Base-by-base conservation (phyloP, 1,140 invertebrate genomes). In the Calliopsis andreniformis region DNA sequence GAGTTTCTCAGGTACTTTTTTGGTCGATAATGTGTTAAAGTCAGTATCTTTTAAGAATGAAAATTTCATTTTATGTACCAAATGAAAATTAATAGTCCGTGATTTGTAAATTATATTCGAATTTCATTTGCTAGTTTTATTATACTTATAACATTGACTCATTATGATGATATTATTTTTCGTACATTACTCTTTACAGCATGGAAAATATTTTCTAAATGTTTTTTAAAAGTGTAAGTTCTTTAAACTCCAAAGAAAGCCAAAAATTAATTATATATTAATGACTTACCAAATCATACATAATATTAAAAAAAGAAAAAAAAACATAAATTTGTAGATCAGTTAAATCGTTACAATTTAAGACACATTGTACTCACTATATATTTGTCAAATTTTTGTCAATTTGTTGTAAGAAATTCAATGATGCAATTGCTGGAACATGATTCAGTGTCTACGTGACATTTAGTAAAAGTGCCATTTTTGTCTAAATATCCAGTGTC, bases 391-490 rank as follows among this genome's bases (percentile, higher is more conserved):
- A 76, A 61, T 55, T 69, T 76, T 69, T 59, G 66, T 61, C 55
- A 42, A 39, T 42, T 42, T 49, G n/a, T 59, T 51, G n/a, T n/a
- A 32, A 45, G 39, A 67, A 69, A 8, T 42, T 58, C 30, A 20
- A 23, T 42, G 23, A 14, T 14, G 16, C 42, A 51, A 59, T 76
- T 51, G 25, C 4, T 42, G 20, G 14, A 32, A 42, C 43, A 42
- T 69, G 30, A 32, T 35, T 69, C 30, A 18, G 42, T 49, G 10
- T 49, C 20, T 23, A 69, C 16, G 28, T 61, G 61, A 72, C 16
- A 32, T 63, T 62, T 62, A 77, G 42, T 32, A 14, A 64, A 73
- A 66, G 69, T 78, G 69, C 69, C 69, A 73, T 78, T 49, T 71
- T 35, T 49, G 1, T 62, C 28, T 45, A 47, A 62, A 71, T 47